Evolutionary conservation across 2,113 vertebrate genomes (phyloP).

Genomic region (Callopanchax toddi): DNA sequence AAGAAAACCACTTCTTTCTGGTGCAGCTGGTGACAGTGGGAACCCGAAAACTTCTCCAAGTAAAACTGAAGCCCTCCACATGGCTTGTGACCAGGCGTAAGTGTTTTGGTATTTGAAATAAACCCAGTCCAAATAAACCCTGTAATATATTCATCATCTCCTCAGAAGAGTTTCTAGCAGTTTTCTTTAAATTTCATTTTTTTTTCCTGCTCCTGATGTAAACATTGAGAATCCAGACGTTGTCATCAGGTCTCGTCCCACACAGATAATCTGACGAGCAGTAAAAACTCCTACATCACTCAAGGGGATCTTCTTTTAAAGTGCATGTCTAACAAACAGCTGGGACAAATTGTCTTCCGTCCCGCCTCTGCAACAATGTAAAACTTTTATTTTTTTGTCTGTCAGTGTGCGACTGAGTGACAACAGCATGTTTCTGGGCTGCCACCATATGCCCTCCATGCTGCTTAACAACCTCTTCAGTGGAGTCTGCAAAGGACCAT

Average conservation of each 20-base stretch:
- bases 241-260: slow-evolving; percentile 48
- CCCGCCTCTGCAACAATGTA: slow-evolving; percentile 53
- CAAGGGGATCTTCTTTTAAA: slow-evolving; percentile 45
- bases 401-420: slow-evolving; percentile 63
- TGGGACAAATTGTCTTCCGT: slow-evolving; percentile 46
- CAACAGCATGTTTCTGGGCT: slow-evolving; percentile 59
- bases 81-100: background rate
- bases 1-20: background rate
- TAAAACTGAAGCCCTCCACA: slow-evolving; percentile 13
- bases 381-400: slow-evolving; percentile 61
- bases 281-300: slow-evolving; percentile 25
- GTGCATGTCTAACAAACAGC: slow-evolving; percentile 56
- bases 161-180: slow-evolving; percentile 13
- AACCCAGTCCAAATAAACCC: too few species aligned
- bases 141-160: slow-evolving; percentile 32
- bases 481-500: slow-evolving; percentile 67
- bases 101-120: too few species aligned
- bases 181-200: slow-evolving; percentile 14
- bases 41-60: slow-evolving; percentile 20
- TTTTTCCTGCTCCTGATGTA: slow-evolving; percentile 6
- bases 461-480: slow-evolving; percentile 75
- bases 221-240: slow-evolving; percentile 21
- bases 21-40: background rate
- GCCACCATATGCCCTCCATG: slow-evolving; percentile 74
- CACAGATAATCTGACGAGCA: slow-evolving; percentile 27